These are phyloP conservation scores for Dendrolimus kikuchii DNA, from an alignment of 1,140 invertebrate species.

Conservation along the genomic window DNA sequence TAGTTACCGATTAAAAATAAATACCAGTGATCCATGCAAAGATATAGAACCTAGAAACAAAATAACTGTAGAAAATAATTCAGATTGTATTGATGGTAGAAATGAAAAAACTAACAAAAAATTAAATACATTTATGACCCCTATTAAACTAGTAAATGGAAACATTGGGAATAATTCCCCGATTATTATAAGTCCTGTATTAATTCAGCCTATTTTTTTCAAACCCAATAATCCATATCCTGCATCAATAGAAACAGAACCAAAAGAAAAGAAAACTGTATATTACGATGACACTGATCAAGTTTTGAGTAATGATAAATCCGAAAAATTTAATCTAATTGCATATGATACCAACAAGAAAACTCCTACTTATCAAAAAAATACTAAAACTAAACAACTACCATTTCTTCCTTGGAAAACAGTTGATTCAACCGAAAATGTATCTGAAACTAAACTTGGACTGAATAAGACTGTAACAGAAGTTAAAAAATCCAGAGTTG, in stretches of 20 bases:
- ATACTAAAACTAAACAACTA: slow-evolving; percentile 37
- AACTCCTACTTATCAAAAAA: slow-evolving; percentile 46
- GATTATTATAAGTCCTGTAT: slow-evolving; percentile 53
- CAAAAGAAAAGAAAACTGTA: slow-evolving; percentile 36
- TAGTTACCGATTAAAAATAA: slow-evolving; percentile 64
- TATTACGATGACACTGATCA: slow-evolving; percentile 61
- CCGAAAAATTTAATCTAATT: slow-evolving; percentile 10
- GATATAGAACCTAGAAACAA: slow-evolving; percentile 7
- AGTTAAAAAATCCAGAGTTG: slow-evolving; percentile 21
- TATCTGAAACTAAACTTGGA: slow-evolving; percentile 21
- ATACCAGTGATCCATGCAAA: slow-evolving; percentile 24
- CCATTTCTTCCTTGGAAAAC: slow-evolving; percentile 40
- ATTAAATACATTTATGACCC: slow-evolving; percentile 42
- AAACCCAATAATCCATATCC: slow-evolving; percentile 20
- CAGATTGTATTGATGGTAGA: slow-evolving; percentile 11
- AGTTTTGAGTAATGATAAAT: slow-evolving; percentile 29
- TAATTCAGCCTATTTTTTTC: slow-evolving; percentile 53
- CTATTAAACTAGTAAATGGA: slow-evolving; percentile 42
- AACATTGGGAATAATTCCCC: slow-evolving; percentile 36
- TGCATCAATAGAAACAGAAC: slow-evolving; percentile 13
- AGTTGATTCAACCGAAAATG: slow-evolving; percentile 32
- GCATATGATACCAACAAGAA: slow-evolving; percentile 27
- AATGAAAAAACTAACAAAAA: slow-evolving; percentile 21
- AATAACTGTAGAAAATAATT: slow-evolving; percentile 5
- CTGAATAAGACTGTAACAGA: slow-evolving; percentile 18